A percentile compares a stretch with the other conserved stretches of the same genome.
Conservation (phyloP, 2,797 vertebrate species). For the Melanitta fusca region DNA sequence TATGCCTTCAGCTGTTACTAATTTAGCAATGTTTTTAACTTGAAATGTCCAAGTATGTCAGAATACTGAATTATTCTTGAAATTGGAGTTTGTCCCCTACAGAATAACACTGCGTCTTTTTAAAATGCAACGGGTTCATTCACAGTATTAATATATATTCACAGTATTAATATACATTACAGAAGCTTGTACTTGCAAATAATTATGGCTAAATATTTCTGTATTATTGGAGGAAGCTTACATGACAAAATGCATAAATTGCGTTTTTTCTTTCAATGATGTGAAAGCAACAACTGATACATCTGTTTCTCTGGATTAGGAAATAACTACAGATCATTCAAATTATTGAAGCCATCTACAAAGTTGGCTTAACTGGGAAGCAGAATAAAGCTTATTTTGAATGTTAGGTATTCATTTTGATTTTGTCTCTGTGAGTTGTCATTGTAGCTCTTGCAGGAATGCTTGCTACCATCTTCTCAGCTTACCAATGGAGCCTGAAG, state of each 20-base stretch:
- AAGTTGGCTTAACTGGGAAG: not conserved
- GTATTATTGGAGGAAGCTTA: not conserved
- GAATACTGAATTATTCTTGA: constrained; percentile 57
- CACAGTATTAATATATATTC: not conserved
- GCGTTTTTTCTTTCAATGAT: not conserved
- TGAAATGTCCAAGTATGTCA: not conserved
- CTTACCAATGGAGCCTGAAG: not conserved
- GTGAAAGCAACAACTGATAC: not conserved
- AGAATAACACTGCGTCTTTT: not conserved
- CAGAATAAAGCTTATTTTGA: constrained; percentile 23
- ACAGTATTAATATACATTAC: not conserved
- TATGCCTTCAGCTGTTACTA: not conserved
- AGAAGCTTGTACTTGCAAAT: not conserved
- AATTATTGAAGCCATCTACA: not conserved
- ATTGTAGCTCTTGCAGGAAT: not conserved
- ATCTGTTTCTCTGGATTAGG: not conserved
- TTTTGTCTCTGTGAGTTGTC: not conserved
- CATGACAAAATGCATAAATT: not conserved
- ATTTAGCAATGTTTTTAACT: not conserved
- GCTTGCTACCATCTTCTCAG: not conserved
- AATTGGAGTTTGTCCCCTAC: not conserved
- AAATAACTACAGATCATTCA: not conserved
- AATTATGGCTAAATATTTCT: not conserved
- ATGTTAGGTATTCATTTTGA: not conserved
- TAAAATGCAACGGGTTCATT: not conserved